Evolutionary conservation across 2,888 invertebrate species (phyloP).

Genomic region (Dorcus hopei): DNA sequence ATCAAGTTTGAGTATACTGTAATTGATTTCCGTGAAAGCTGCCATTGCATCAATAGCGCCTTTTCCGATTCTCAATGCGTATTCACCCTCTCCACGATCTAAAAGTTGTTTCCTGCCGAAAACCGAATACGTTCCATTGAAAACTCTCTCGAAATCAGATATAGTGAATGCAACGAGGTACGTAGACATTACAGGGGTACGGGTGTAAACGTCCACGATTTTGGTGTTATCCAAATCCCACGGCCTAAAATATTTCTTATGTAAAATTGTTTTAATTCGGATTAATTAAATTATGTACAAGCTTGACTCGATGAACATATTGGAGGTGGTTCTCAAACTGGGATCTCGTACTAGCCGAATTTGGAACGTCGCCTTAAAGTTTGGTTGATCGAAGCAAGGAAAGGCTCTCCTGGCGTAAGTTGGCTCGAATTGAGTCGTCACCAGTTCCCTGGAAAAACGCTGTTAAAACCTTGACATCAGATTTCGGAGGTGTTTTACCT

Average conservation of each 20-base stretch:
- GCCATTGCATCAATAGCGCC: conserved; percentile 46
- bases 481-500: too few relatives aligned
- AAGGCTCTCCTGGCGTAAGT: conserved; percentile 63
- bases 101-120: conserved; percentile 68
- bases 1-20: conserved; percentile 70
- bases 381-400: conserved; percentile 70
- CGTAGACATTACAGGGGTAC: conserved; percentile 74
- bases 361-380: conserved; percentile 39
- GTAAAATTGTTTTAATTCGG: too few relatives aligned
- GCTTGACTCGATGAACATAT: not conserved
- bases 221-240: not conserved
- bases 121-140: conserved; percentile 52
- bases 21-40: conserved; percentile 56
- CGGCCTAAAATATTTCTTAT: not conserved
- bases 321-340: conserved; percentile 7
- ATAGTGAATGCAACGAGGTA: conserved; percentile 80
- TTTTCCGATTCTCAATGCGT: conserved; percentile 7
- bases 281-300: too few relatives aligned
- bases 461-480: too few relatives aligned
- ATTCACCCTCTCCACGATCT: conserved; percentile 50
- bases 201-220: conserved; percentile 43
- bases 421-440: conserved; percentile 13
- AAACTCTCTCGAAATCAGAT: conserved; percentile 60
- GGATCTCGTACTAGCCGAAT: conserved; percentile 41
- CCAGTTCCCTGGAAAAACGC: not conserved